Conservation (phyloP, 2,797 vertebrate genomes). For the Phoxinus dragarum region DNA sequence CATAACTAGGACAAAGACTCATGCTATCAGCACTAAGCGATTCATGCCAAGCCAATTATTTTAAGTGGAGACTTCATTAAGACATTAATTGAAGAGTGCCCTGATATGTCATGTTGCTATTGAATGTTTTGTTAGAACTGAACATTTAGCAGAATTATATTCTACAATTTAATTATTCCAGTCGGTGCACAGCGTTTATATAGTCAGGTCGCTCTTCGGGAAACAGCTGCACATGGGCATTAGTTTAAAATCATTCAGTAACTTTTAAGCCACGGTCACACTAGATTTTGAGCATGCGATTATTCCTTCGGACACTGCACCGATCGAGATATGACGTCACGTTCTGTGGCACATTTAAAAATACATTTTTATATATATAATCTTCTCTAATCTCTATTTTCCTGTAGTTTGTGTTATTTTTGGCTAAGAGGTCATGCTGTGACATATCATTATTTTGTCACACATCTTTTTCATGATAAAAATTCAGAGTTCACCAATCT, state of each 20-base stretch:
- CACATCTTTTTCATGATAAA: background rate
- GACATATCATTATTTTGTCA: background rate
- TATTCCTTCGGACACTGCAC: background rate
- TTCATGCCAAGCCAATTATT: constrained; percentile 46
- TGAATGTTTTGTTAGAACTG: constrained; percentile 31
- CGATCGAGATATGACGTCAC: background rate
- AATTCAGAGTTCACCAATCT: background rate
- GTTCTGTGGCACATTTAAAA: background rate
- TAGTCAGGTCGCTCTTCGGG: background rate
- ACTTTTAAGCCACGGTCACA: background rate
- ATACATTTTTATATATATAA: background rate
- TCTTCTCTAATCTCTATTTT: background rate
- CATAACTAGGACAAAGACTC: constrained; percentile 41
- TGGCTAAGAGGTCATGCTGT: background rate
- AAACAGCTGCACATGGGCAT: background rate
- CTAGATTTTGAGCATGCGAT: background rate
- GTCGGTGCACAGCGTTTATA: background rate
- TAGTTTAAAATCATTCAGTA: constrained; percentile 2
- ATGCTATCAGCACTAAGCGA: constrained; percentile 32
- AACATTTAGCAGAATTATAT: constrained; percentile 25
- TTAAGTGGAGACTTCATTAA: constrained; percentile 50
- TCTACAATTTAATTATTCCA: constrained; percentile 35
- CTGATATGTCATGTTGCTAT: constrained; percentile 51
- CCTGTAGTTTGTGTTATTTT: background rate
- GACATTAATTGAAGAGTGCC: constrained; percentile 43